Conservation (phyloP, 2,797 vertebrate genomes). For the Cryptoprocta ferox region DNA sequence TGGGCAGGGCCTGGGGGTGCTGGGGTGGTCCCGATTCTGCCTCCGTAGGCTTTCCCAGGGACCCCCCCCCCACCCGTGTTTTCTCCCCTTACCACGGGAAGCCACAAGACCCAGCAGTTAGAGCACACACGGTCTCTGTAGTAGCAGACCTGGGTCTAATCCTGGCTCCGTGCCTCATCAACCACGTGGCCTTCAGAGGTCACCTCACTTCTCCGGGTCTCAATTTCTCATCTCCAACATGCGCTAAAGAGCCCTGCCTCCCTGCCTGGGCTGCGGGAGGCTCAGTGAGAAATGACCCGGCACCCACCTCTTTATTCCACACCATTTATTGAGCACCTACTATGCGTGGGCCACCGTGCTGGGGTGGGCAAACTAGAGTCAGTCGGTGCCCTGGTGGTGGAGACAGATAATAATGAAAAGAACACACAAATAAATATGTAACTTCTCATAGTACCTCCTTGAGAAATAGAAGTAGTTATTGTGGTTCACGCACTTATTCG, state of each 20-base stretch:
- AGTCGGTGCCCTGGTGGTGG: background rate
- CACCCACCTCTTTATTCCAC: rapidly evolving
- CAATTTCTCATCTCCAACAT: background rate
- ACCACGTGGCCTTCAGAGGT: background rate
- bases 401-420: background rate
- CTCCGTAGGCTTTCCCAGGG: background rate
- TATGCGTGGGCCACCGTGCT: rapidly evolving
- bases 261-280: background rate
- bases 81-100: background rate
- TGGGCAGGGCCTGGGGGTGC: background rate
- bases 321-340: background rate
- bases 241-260: rapidly evolving
- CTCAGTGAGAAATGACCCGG: background rate
- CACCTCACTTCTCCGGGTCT: background rate
- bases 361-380: background rate
- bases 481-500: background rate
- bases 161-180: background rate
- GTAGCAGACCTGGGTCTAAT: background rate
- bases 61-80: no score
- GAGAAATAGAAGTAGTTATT: background rate
- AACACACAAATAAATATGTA: background rate
- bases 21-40: rapidly evolving
- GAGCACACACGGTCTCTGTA: background rate
- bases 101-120: rapidly evolving
- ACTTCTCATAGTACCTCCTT: background rate